Base-by-base conservation (phyloP, 2,888 invertebrate genomes). In the Vesta saturnalis region DNA sequence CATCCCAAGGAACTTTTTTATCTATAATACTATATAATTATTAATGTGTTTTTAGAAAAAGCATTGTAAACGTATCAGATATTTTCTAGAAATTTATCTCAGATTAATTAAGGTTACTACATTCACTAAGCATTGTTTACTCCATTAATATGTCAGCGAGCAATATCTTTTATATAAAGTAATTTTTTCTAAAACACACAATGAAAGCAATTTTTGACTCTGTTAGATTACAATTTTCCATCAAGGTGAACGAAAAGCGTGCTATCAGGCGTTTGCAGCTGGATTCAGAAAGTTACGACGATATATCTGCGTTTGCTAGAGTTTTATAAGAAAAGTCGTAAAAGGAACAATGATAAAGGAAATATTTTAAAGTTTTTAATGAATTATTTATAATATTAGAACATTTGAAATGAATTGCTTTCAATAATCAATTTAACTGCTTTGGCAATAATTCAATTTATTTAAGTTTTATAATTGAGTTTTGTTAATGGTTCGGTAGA, bases 191-290 rank as follows among this genome's bases (percentile, higher is more conserved):
- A 39, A 49, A 49, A 15, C 18, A 3, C 8, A 8, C 47, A 49
- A 49, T 49, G 47, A 49, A 49, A 49, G 47, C 47, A 49, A 46
- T 30, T 30, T 30, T 30, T 30, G 30, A 8, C 16, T 49, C 47
- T 18, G 47, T 49, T 15, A 49, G 15, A 49, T 49, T 15, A 49
- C 47, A 49, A 49, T 49, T 49, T 49, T 49, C 47, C 18, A 49
- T 49, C 47, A 49, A 49, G 47, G 47, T 49, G 14, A 49, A 15
- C 47, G 15, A 14, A 49, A 49, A 49, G 47, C 16, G 15, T 15
- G 47, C 47, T 49, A 49, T 49, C 47, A 49, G 47, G 8, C 10
- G 15, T 8, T 49, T 49, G 16, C 47, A 49, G 47, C 47, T 49
- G 18, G 18, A 49, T 18, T 49, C 8, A 8, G 15, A 49, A 49